These are phyloP conservation scores for Halichoerus grypus DNA, from an alignment of 2,113 vertebrate genomes.

Conservation along the genomic window DNA sequence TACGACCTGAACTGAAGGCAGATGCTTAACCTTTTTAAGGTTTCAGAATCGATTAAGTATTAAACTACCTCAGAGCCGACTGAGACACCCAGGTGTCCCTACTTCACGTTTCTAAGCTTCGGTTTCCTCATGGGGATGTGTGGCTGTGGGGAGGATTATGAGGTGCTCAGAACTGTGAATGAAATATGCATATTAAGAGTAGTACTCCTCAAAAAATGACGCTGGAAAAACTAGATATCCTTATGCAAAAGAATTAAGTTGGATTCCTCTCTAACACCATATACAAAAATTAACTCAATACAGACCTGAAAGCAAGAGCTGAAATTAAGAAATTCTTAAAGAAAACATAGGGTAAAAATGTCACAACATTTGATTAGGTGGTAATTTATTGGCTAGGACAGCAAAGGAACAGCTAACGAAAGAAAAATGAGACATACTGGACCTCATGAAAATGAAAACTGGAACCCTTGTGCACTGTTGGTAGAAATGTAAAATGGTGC, in stretches of 20 bases:
- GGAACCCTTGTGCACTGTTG: not conserved
- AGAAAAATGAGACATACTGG: not conserved
- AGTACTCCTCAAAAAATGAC: constrained; percentile 2
- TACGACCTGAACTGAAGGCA: not conserved
- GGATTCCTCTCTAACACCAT: not conserved
- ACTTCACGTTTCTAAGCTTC: not conserved
- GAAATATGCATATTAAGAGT: not conserved
- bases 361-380: not conserved
- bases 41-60: too few relatives aligned
- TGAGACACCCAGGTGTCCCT: too few relatives aligned
- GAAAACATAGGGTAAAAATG: not conserved
- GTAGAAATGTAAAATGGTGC: not conserved
- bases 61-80: too few relatives aligned
- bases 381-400: not conserved
- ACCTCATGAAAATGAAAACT: not conserved
- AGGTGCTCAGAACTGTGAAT: not conserved
- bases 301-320: not conserved
- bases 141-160: not conserved
- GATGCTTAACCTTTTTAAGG: not conserved
- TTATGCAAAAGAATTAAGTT: constrained; percentile 5
- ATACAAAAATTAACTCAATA: constrained; percentile 9
- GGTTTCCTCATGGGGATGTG: not conserved
- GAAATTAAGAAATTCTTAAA: not conserved
- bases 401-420: not conserved
- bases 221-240: not conserved